phyloP scores from a whole-genome alignment of 2,113 vertebrate genomes.

The Camelus bactrianus region DNA sequence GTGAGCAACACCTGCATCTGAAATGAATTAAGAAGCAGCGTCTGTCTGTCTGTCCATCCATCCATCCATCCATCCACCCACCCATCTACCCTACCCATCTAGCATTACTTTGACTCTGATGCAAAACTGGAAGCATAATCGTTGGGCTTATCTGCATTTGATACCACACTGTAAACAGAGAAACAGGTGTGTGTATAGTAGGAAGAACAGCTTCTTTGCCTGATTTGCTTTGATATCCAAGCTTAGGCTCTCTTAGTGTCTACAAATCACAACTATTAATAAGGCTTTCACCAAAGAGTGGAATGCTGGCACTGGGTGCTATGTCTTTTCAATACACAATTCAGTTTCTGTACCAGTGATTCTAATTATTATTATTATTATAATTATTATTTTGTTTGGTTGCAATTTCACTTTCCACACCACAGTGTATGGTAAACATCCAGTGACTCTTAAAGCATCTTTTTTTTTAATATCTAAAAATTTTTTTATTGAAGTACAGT shows the following conservation, averaged over 20 bases:
- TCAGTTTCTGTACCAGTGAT: neutral
- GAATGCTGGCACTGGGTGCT: neutral
- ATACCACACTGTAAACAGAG: neutral
- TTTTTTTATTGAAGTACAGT: too few species aligned
- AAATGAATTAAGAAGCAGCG: neutral
- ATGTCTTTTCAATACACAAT: slow-evolving; percentile 53
- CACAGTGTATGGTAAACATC: neutral
- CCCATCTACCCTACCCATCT: neutral
- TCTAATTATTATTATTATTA: neutral
- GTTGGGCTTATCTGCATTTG: neutral
- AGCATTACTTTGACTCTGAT: neutral
- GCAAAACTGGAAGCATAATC: slow-evolving; percentile 43
- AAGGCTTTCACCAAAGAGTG: slow-evolving; percentile 6
- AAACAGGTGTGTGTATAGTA: neutral
- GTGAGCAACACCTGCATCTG: neutral
- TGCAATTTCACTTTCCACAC: slow-evolving; percentile 24
- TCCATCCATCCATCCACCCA: neutral
- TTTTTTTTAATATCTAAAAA: too few species aligned
- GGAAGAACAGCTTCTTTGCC: neutral
- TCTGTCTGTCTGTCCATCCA: neutral
- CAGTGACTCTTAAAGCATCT: neutral
- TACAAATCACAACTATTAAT: slow-evolving; percentile 39
- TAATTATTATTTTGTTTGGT: slow-evolving; percentile 54
- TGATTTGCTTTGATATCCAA: neutral
- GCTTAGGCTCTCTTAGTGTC: slow-evolving; percentile 23